Base-by-base conservation (phyloP, 2,888 invertebrate genomes). In the Xylophagus ater region DNA sequence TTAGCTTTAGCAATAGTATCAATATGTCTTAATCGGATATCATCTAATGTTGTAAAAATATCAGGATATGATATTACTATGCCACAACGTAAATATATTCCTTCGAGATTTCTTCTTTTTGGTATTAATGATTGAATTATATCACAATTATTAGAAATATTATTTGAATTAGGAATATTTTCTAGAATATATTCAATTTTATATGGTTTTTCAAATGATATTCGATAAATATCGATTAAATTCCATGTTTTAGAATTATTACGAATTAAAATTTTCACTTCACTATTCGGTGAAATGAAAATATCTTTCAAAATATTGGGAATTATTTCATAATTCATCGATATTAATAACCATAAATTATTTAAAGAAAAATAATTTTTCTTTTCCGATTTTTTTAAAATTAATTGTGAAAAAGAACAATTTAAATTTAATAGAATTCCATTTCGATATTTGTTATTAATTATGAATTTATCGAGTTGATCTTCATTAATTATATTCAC, bases 1-100 rank as follows among this genome's bases (percentile, higher is more conserved):
- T 65, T 63, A 2, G 62, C 61, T 41, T 66, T 65, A 0, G 67
- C 59, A 40, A 66, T 67, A 5, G 62, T 61, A 38, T 69, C 68
- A 30, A 67, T 60, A 34, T 67, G 63, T 1, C 62, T 44, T 43
- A 57, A 36, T 8, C 53, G 51, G 23, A 62, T 34, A 43, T 67
- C 66, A 26, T 63, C 58, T n/a, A 65, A 53, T 35, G 53, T 49
- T 6, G 57, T 58, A 35, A 57, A 64, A n/a, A 58, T 20, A 48
- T 65, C 63, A 3, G 64, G 64, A 48, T 57, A 65, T 3, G 59
- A 57, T 33, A 64, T 56, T 3, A 61, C 63, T 4, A 60, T 43
- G 6, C 55, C 65, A 3, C 62, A 54, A 18, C 55, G 56, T 12
- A 64, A 57, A 2, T 53, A 53, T 9, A 57, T 52, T 3, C 60